phyloP scores from a whole-genome alignment of 2,113 vertebrate species.

The Tragelaphus buxtoni region DNA sequence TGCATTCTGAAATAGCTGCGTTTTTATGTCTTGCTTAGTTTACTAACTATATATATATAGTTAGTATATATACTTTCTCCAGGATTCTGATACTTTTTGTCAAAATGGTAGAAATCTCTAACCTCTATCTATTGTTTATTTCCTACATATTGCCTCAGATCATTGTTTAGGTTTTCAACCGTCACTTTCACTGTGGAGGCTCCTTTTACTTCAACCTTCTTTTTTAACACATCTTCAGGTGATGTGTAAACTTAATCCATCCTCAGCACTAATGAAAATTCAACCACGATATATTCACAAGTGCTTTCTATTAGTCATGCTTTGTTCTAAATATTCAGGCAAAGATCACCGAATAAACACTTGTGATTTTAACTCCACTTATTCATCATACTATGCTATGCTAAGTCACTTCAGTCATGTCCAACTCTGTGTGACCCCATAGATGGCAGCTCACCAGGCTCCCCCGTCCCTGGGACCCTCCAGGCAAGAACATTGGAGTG shows the following conservation, averaged over 20 bases:
- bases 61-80: neutral
- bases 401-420: no score
- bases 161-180: neutral
- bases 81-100: neutral
- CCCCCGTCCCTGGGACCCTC: no score
- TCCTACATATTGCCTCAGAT: neutral
- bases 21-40: neutral
- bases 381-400: neutral
- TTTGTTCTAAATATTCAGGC: neutral
- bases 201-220: neutral
- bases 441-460: no score
- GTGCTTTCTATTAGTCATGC: neutral
- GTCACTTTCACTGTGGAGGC: neutral
- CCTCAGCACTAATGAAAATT: neutral
- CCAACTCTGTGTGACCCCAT: no score
- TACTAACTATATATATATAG: neutral
- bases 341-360: neutral
- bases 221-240: neutral
- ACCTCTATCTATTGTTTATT: neutral
- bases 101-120: neutral
- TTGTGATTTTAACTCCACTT: neutral
- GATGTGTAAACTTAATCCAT: neutral
- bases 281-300: neutral
- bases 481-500: no score
- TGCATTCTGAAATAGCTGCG: neutral